Conservation (phyloP, 2,797 vertebrate species). For the Myoxocephalus aenaeus region DNA sequence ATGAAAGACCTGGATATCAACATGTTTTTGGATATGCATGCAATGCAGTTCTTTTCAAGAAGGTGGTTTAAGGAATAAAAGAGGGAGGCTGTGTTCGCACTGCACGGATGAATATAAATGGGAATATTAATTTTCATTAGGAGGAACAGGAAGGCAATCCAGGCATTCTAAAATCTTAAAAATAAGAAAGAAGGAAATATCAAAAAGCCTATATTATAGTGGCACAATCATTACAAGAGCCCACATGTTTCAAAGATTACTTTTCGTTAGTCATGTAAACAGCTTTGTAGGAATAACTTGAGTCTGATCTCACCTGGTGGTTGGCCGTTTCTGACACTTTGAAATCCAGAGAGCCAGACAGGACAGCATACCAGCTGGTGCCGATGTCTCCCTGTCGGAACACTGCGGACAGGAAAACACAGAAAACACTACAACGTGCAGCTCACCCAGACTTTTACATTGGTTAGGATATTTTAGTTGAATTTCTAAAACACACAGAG, state of each 20-base stretch:
- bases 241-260: background rate
- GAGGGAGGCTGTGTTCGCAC: background rate
- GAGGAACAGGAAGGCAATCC: background rate
- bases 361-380: conserved; percentile 97
- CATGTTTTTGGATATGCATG: too few species aligned
- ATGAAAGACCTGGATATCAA: too few species aligned
- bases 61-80: too few species aligned
- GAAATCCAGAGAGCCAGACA: conserved; percentile 97
- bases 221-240: background rate
- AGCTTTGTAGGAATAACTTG: background rate
- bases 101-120: background rate
- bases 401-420: conserved; percentile 79
- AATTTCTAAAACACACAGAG: background rate
- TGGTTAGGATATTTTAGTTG: background rate
- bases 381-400: conserved; percentile 99
- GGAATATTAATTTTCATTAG: background rate
- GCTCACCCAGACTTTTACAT: too few species aligned
- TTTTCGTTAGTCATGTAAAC: background rate
- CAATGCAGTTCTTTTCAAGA: background rate
- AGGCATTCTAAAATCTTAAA: background rate
- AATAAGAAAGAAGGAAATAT: background rate
- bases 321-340: conserved; percentile 99
- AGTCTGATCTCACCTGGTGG: conserved; percentile 90
- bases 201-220: background rate
- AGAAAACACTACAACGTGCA: background rate